phyloP scores from a whole-genome alignment of 2,888 invertebrate species.

The Alloplasta piceator region DNA sequence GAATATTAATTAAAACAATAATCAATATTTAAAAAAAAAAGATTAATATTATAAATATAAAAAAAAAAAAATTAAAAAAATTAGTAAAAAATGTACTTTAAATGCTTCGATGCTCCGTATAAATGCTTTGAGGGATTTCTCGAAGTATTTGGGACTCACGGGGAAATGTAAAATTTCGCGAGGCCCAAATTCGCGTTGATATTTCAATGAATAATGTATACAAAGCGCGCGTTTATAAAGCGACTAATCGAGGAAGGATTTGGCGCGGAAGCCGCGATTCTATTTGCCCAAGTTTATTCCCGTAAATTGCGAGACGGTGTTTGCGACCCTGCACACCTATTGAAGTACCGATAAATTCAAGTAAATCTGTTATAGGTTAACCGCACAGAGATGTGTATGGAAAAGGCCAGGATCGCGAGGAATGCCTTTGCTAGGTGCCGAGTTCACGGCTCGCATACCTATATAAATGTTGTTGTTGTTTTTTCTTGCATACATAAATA shows the following conservation, averaged over 20 bases:
- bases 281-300: constrained; percentile 63
- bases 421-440: constrained; percentile 59
- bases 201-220: too few species aligned
- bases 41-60: too few species aligned
- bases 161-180: too few species aligned
- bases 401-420: constrained; percentile 50
- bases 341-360: constrained; percentile 1
- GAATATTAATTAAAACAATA: too few species aligned
- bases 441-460: constrained; percentile 39
- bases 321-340: constrained; percentile 23
- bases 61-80: too few species aligned
- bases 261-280: constrained; percentile 49
- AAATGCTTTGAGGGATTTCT: too few species aligned
- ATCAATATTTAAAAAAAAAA: too few species aligned
- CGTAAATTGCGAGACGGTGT: constrained; percentile 71
- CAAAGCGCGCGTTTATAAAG: not conserved
- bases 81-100: too few species aligned
- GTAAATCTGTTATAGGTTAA: constrained; percentile 17
- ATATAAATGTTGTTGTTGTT: not conserved
- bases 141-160: too few species aligned
- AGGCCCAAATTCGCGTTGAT: too few species aligned
- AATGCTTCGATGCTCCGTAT: too few species aligned
- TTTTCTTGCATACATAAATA: not conserved
- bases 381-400: constrained; percentile 19
- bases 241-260: constrained; percentile 61